Percentiles rank a stretch among this genome's conserved stretches.
These are phyloP conservation scores for Cerastis leucographa DNA, from an alignment of 2,888 invertebrate species.

Conservation along the genomic window DNA sequence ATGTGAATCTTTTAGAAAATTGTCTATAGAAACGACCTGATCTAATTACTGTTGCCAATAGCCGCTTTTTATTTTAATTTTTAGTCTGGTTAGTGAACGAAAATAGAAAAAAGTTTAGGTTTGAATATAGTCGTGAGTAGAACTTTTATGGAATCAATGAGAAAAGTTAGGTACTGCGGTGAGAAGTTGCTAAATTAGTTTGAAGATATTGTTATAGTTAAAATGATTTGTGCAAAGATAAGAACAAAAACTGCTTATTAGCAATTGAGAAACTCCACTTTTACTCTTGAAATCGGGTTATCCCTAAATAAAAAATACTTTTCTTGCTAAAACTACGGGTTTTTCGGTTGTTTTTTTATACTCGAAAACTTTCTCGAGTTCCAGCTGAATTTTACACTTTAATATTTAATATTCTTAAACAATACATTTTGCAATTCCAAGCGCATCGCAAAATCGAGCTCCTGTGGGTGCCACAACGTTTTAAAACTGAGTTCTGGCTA, in stretches of 20 bases:
- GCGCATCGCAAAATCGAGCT: slow-evolving; percentile 27
- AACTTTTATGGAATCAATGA: slow-evolving; percentile 13
- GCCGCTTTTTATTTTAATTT: neutral
- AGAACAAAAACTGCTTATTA: neutral
- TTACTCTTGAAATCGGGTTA: neutral
- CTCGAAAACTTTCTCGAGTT: neutral
- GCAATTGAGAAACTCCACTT: neutral
- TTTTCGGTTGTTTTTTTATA: too few species aligned
- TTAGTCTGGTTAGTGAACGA: neutral
- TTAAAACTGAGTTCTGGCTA: slow-evolving; percentile 32
- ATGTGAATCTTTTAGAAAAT: too few species aligned
- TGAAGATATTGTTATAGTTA: neutral
- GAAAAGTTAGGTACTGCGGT: neutral
- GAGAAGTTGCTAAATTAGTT: neutral
- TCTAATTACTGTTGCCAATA: neutral
- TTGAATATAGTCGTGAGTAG: neutral
- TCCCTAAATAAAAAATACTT: too few species aligned
- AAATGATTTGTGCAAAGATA: neutral
- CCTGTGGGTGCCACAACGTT: slow-evolving; percentile 13
- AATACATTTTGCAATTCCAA: slow-evolving; percentile 24
- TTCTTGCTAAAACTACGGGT: too few species aligned
- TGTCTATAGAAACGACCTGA: too few species aligned
- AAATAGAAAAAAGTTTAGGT: neutral
- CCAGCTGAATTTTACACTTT: slow-evolving; percentile 10
- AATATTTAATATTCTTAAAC: slow-evolving; percentile 44